Evolutionary conservation across 2,797 vertebrate genomes (phyloP).

Genomic region (Sternotherus odoratus): DNA sequence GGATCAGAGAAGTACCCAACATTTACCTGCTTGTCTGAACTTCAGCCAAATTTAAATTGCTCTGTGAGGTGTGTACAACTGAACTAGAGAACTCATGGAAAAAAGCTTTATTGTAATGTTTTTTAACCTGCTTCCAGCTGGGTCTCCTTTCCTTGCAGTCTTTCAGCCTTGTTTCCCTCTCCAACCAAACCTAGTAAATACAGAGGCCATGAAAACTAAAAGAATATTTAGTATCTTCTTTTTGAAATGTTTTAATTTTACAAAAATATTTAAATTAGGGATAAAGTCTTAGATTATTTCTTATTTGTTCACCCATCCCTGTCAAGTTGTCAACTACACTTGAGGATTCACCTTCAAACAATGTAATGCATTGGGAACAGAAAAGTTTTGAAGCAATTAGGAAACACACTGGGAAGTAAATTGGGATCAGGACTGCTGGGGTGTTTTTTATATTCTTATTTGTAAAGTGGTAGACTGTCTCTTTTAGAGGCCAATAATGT

Average conservation of each 20-base stretch:
- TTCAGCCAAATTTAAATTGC: not conserved
- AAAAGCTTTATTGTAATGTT: not conserved
- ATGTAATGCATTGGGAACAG: not conserved
- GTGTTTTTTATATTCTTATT: not conserved
- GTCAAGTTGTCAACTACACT: not conserved
- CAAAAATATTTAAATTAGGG: not conserved
- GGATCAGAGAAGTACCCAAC: not conserved
- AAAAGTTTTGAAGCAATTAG: not conserved
- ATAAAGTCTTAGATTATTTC: not conserved
- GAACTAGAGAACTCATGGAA: not conserved
- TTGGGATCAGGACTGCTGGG: not conserved
- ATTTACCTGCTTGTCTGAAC: not conserved
- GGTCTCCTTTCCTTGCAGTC: not conserved
- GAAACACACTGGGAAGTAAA: not conserved
- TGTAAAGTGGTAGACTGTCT: too few relatives aligned
- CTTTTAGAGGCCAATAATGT: not conserved
- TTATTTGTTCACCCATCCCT: not conserved
- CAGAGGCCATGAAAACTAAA: not conserved
- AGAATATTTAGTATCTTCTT: not conserved
- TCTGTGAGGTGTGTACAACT: not conserved
- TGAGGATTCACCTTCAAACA: not conserved
- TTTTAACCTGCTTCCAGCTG: not conserved
- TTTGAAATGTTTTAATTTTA: not conserved
- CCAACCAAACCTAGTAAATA: not conserved
- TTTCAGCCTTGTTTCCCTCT: not conserved